phyloP scores from a whole-genome alignment of 2,113 vertebrate species.

The Callospermophilus lateralis region DNA sequence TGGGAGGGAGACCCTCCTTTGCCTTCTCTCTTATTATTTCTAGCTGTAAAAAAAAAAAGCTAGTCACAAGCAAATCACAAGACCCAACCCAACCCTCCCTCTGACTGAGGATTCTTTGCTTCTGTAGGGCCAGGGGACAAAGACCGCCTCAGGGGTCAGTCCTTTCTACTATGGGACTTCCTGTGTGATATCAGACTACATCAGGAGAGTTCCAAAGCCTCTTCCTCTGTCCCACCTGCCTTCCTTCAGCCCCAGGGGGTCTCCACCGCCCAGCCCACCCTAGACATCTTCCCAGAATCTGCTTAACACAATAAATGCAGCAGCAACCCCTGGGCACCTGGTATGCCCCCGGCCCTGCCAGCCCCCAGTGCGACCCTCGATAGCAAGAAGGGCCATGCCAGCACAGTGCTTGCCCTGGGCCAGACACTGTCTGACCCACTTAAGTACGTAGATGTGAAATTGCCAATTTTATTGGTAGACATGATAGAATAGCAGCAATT shows the following conservation, averaged over 20 bases:
- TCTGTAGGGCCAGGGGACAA: not conserved
- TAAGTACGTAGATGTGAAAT: not conserved
- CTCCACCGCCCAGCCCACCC: not conserved
- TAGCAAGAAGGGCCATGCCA: not conserved
- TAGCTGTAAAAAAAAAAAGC: not conserved
- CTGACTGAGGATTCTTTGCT: not conserved
- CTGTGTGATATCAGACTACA: not conserved
- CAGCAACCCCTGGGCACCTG: not conserved
- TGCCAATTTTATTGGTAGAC: not conserved
- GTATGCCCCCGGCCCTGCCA: fast-evolving
- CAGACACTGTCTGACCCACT: not conserved
- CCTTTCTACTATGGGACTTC: not conserved
- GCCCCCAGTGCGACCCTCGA: not conserved
- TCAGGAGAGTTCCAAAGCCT: not conserved
- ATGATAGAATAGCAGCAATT: not conserved
- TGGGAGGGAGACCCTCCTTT: not conserved
- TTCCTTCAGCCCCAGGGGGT: not conserved
- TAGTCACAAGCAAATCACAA: not conserved
- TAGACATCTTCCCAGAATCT: not conserved
- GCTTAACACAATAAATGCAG: not conserved
- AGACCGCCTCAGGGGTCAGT: not conserved
- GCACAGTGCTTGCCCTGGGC: not conserved
- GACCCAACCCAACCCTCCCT: not conserved
- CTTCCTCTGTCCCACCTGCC: not conserved
- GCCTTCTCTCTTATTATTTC: not conserved